These are phyloP conservation scores for Tenthredo distinguenda DNA, from an alignment of 2,888 invertebrate species.

Conservation along the genomic window DNA sequence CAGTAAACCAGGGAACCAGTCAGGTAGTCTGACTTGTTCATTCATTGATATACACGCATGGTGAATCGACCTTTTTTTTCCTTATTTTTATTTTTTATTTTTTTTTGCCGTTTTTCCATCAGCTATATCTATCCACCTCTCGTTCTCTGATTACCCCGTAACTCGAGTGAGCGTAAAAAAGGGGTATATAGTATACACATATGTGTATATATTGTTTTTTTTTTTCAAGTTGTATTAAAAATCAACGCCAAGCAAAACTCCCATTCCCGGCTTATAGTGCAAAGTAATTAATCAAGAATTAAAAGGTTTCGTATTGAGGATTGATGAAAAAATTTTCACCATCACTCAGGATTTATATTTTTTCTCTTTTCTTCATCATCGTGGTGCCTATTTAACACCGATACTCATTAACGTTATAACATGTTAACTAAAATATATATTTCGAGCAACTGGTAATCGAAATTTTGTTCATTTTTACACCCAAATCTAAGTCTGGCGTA, in stretches of 20 bases:
- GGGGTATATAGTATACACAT: background rate
- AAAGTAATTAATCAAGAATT: slow-evolving; percentile 41
- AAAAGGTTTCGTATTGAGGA: slow-evolving; percentile 23
- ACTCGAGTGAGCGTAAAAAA: slow-evolving; percentile 17
- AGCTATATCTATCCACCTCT: background rate
- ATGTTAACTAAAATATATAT: background rate
- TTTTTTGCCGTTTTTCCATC: background rate
- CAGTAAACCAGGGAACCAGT: slow-evolving; percentile 40
- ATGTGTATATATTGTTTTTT: background rate
- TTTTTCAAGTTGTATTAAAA: slow-evolving; percentile 27
- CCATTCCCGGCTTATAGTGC: background rate
- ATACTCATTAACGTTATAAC: background rate
- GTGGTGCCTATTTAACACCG: background rate
- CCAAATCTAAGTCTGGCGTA: background rate
- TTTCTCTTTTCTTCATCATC: background rate
- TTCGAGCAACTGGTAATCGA: background rate
- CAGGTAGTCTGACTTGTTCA: slow-evolving; percentile 39
- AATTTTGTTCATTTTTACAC: background rate
- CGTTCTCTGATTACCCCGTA: slow-evolving; percentile 25
- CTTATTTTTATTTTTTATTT: background rate
- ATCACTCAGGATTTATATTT: background rate
- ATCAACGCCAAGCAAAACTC: slow-evolving; percentile 20
- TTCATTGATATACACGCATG: slow-evolving; percentile 20
- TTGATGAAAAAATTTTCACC: background rate
- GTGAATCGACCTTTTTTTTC: background rate